Conservation (phyloP, 2,797 vertebrate genomes). For the Cossypha heuglini region DNA sequence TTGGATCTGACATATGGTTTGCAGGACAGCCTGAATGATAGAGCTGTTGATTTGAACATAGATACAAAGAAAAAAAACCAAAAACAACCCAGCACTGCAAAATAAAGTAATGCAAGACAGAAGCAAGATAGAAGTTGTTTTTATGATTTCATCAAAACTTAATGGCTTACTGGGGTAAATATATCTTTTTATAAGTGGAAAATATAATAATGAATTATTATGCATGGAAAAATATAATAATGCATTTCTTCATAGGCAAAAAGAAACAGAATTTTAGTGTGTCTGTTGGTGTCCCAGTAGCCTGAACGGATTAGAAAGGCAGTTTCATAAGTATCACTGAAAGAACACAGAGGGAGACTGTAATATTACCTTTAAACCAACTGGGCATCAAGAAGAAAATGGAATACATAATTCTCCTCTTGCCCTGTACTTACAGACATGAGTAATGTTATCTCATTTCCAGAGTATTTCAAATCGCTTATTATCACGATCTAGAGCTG, state of each 20-base stretch:
- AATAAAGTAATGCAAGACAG: neutral
- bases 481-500: neutral
- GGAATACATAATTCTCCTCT: neutral
- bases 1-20: neutral
- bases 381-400: neutral
- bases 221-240: neutral
- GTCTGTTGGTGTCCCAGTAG: neutral
- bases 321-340: neutral
- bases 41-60: neutral
- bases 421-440: neutral
- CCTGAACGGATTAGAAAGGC: neutral
- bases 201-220: neutral
- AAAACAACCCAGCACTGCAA: neutral
- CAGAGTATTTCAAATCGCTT: neutral
- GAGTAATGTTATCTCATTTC: neutral
- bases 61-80: neutral
- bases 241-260: neutral
- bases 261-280: neutral
- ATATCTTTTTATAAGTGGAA: neutral
- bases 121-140: constrained; percentile 9
- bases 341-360: neutral
- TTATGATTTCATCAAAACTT: constrained; percentile 1
- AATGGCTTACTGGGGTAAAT: neutral
- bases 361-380: neutral
- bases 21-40: neutral